Conservation (phyloP, 2,888 invertebrate genomes). For the Kuschelorhynchus macadamiae region DNA sequence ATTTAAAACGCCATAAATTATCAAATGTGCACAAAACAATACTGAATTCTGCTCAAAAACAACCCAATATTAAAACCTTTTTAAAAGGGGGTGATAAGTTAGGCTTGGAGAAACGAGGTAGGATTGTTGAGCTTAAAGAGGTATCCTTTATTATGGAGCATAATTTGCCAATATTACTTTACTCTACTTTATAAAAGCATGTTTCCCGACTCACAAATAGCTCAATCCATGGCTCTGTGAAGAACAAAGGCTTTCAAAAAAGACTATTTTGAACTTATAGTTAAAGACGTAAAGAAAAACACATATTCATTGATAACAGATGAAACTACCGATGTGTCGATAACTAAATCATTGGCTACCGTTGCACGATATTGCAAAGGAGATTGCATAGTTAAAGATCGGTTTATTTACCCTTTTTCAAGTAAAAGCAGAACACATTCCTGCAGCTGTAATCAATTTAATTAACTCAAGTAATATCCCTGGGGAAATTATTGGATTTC, state of each 20-base stretch:
- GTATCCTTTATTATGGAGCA: too few species aligned
- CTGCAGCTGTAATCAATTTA: constrained; percentile 5
- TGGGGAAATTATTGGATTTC: constrained; percentile 41
- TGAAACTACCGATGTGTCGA: constrained; percentile 23
- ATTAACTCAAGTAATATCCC: constrained; percentile 26
- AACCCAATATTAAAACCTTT: too few species aligned
- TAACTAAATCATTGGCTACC: constrained; percentile 4
- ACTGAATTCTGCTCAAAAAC: too few species aligned
- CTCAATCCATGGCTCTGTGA: constrained; percentile 25
- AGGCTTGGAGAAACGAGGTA: too few species aligned
- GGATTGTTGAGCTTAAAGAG: too few species aligned
- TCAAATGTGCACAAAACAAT: too few species aligned
- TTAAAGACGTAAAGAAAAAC: constrained; percentile 15
- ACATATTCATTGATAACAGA: constrained; percentile 17
- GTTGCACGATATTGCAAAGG: constrained; percentile 20
- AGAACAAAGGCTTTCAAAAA: constrained; percentile 27
- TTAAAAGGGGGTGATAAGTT: too few species aligned
- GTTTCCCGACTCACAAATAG: constrained; percentile 40
- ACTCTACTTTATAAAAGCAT: constrained; percentile 28
- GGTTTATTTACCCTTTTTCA: constrained; percentile 17
- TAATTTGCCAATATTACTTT: too few species aligned
- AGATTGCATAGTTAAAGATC: constrained; percentile 11
- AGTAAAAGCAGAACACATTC: constrained; percentile 16
- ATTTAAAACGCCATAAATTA: too few species aligned
- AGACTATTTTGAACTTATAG: constrained; percentile 2